Evolutionary conservation across 2,113 vertebrate species (phyloP).

Genomic region (Bujurquina vittata): DNA sequence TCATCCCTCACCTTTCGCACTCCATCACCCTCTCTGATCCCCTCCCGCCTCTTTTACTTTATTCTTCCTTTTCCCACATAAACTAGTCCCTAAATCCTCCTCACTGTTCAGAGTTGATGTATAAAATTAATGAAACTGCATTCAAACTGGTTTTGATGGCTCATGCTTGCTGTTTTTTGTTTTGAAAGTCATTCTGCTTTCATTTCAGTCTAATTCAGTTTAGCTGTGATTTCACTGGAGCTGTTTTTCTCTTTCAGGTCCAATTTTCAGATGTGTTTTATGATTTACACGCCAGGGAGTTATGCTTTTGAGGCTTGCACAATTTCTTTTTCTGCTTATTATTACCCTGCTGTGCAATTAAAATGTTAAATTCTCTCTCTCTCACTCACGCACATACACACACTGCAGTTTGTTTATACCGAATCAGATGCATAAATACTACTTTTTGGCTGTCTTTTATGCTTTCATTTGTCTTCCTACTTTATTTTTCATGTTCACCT

Average conservation of each 20-base stretch:
- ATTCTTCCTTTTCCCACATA: neutral
- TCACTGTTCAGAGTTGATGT: neutral
- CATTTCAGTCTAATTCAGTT: neutral
- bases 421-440: neutral
- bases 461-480: neutral
- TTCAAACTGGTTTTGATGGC: neutral
- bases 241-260: neutral
- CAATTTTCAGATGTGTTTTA: neutral
- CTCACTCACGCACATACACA: neutral
- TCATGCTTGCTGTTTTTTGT: neutral
- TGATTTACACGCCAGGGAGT: neutral
- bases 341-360: conserved; percentile 45
- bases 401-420: conserved; percentile 10
- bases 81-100: neutral
- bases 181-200: neutral
- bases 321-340: conserved; percentile 49
- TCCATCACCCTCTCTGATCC: neutral
- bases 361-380: conserved; percentile 28
- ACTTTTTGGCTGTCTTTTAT: neutral
- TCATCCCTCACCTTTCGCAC: neutral
- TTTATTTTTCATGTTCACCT: neutral
- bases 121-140: neutral
- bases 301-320: conserved; percentile 29
- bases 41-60: neutral
- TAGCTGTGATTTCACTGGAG: neutral